A percentile compares a stretch with the other conserved stretches of the same genome.
Conservation (phyloP, 2,797 vertebrate genomes). For the Loriculus beryllinus region DNA sequence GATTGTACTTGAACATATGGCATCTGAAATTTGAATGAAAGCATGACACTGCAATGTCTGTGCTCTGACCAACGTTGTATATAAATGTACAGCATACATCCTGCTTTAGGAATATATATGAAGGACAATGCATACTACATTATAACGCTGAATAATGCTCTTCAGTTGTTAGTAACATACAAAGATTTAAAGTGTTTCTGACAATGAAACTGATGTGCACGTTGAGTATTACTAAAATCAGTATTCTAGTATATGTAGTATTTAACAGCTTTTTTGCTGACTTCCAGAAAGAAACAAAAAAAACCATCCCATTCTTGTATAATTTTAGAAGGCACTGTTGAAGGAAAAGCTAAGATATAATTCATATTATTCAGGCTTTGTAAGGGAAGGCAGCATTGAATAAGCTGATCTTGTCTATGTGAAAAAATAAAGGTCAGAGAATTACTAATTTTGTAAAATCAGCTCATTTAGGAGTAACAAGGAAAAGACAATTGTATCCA, state of each 20-base stretch:
- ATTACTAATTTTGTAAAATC: conserved; percentile 72
- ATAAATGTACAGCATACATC: conserved; percentile 75
- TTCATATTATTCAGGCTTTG: conserved; percentile 66
- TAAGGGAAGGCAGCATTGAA: conserved; percentile 58
- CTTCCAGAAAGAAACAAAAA: conserved; percentile 70
- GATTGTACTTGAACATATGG: conserved; percentile 70
- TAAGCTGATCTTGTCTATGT: conserved; percentile 56
- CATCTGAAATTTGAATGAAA: conserved; percentile 76
- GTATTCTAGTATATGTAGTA: conserved; percentile 76
- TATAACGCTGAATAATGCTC: conserved; percentile 51
- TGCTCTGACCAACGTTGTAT: conserved; percentile 73
- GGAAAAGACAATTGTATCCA: not conserved
- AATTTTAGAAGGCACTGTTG: conserved; percentile 79
- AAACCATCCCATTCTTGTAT: conserved; percentile 73
- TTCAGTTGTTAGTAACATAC: conserved; percentile 67
- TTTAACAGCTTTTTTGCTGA: conserved; percentile 70
- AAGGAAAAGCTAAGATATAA: conserved; percentile 65
- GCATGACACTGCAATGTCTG: conserved; percentile 79
- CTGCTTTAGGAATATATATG: conserved; percentile 71
- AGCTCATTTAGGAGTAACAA: conserved; percentile 55
- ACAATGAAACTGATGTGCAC: conserved; percentile 80
- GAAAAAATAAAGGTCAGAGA: conserved; percentile 74
- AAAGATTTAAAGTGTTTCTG: conserved; percentile 73
- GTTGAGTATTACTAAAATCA: conserved; percentile 77
- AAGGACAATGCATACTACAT: conserved; percentile 60